These are phyloP conservation scores for Lithophane ornitopus DNA, from an alignment of 2,888 invertebrate genomes.

Conservation along the genomic window DNA sequence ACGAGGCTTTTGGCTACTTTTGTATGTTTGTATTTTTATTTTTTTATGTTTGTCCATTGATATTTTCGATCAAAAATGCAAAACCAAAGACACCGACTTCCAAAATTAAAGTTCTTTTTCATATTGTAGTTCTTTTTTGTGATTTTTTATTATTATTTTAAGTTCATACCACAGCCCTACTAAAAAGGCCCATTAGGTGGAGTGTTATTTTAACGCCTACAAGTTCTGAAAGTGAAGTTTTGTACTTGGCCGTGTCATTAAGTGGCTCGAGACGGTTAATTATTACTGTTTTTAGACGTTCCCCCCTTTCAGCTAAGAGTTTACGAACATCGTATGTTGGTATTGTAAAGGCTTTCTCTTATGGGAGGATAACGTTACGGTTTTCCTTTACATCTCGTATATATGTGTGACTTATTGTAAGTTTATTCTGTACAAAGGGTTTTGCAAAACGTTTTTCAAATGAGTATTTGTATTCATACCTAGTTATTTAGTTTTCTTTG, in stretches of 20 bases:
- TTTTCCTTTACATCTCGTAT: constrained; percentile 1
- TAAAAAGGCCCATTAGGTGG: constrained; percentile 63
- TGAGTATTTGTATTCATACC: background rate
- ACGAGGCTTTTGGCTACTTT: no score
- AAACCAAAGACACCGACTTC: no score
- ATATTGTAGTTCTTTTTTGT: no score
- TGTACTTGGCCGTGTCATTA: constrained; percentile 70
- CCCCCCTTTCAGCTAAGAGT: constrained; percentile 51
- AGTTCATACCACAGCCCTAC: constrained; percentile 55
- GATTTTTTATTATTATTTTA: background rate
- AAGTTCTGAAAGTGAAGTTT: constrained; percentile 71
- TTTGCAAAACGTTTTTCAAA: background rate
- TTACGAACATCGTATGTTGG: constrained; percentile 46
- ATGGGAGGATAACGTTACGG: constrained; percentile 5
- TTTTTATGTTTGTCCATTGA: no score
- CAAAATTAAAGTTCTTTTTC: no score
- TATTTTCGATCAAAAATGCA: no score
- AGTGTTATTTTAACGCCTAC: constrained; percentile 70
- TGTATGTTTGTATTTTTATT: no score
- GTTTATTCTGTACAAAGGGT: background rate
- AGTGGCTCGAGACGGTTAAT: constrained; percentile 67
- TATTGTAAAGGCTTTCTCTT: constrained; percentile 27
- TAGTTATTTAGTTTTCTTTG: background rate
- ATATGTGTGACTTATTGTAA: background rate
- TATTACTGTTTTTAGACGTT: constrained; percentile 69